Evolutionary conservation across 2,888 invertebrate species (phyloP).

Genomic region (Campaea margaritaria): DNA sequence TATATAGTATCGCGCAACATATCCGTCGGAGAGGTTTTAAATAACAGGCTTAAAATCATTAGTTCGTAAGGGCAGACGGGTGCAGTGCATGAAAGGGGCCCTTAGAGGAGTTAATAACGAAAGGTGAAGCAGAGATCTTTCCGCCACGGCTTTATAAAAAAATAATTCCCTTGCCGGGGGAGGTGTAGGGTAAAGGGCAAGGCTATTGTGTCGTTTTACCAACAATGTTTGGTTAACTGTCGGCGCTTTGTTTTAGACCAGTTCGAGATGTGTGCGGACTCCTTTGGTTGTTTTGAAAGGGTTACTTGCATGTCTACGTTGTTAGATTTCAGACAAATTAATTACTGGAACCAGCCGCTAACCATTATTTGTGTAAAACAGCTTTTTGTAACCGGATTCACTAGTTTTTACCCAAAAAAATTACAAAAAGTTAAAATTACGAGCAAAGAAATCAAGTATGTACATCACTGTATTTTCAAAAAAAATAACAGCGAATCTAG

Average conservation of each 20-base stretch:
- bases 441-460: no score
- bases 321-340: no score
- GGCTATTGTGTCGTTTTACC: conserved; percentile 62
- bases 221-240: conserved; percentile 61
- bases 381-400: no score
- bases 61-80: conserved; percentile 62
- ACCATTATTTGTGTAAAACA: no score
- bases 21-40: conserved; percentile 43
- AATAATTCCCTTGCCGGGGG: conserved; percentile 61
- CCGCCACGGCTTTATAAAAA: conserved; percentile 67
- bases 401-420: no score
- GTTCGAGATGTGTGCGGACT: conserved; percentile 27
- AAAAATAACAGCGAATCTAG: no score
- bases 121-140: conserved; percentile 77
- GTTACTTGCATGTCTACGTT: not conserved
- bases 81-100: conserved; percentile 74
- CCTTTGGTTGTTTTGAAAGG: conserved; percentile 9
- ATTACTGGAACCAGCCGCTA: no score
- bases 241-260: conserved; percentile 45
- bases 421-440: no score
- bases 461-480: no score
- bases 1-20: conserved; percentile 52
- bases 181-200: conserved; percentile 43
- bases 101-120: conserved; percentile 75
- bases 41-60: conserved; percentile 77